Base-by-base conservation (phyloP, 2,113 vertebrate species). In the Perca fluviatilis region DNA sequence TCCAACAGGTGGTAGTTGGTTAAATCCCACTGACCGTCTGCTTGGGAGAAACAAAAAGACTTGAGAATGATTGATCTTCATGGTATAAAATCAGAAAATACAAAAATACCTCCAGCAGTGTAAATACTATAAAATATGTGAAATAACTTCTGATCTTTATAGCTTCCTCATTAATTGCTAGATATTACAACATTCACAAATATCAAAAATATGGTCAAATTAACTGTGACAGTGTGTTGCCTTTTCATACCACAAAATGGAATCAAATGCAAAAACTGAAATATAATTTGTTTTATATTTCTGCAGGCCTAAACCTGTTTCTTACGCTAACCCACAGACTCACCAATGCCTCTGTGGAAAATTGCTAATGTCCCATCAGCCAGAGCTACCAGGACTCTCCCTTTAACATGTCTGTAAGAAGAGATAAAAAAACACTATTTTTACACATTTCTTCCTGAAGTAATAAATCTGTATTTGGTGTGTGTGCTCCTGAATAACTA, bases 1-100 rank as follows among this genome's bases (percentile, higher is more conserved):
- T 99, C 98, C 96, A 99, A 92, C 69, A 99, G 94, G 88, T 99
- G 97, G 72, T 99, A 99, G 89, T 99, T 99, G 84, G 97, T 99
- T 69, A 99, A 95, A 91, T 99, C 98, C 98, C 98, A 99, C 87
- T 98, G 98, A 75, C 97, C 96, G 18, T 98, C 98, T 98, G 79
- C 60, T 60, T 61, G 19, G 25, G 19, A 54, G 79, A 13, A 81
- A 80, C 25, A 86, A 40, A 53, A 8, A 49, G 0, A 40, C n/a
- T n/a, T 74, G 19, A 74, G 4, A 61, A 77, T 1, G 0, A 3
- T 36, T 12, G 10, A 23, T 16, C 3, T 19, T 16, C 67, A 9
- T 58, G 9, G 18, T n/a, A 40, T 40, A 58, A 46, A 77, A 33
- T 23, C 9, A 13, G 6, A 60, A 16, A 2, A 3, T 51, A 16